These are phyloP conservation scores for Chelon labrosus DNA, from an alignment of 2,797 vertebrate genomes.

Conservation along the genomic window DNA sequence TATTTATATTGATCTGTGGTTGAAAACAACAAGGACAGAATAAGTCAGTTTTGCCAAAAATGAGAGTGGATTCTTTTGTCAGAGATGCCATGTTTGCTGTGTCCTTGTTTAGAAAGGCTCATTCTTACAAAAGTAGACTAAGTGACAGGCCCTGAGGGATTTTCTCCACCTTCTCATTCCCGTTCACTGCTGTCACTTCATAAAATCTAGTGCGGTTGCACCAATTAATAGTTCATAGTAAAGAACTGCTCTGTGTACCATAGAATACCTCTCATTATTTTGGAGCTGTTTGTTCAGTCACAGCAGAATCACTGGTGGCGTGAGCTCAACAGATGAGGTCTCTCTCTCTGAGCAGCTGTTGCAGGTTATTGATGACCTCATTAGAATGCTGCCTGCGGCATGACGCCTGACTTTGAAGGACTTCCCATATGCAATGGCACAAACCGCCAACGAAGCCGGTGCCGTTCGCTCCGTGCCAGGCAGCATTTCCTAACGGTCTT, in stretches of 20 bases:
- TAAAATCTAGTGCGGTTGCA: conserved; percentile 41
- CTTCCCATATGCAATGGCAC: conserved; percentile 77
- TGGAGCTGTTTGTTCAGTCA: conserved; percentile 70
- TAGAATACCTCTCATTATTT: conserved; percentile 73
- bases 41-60: conserved; percentile 27
- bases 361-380: conserved; percentile 94
- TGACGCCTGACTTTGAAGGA: conserved; percentile 81
- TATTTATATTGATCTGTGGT: not conserved
- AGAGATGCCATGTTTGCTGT: conserved; percentile 35
- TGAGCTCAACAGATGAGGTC: conserved; percentile 87
- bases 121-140: conserved; percentile 33
- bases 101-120: conserved; percentile 36
- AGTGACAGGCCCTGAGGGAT: conserved; percentile 49
- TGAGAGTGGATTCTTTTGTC: conserved; percentile 25
- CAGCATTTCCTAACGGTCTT: conserved; percentile 70
- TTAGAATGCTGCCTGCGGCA: conserved; percentile 90
- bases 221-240: conserved; percentile 65
- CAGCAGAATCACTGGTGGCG: conserved; percentile 79
- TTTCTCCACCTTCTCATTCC: conserved; percentile 50
- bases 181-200: conserved; percentile 48
- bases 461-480: conserved; percentile 64
- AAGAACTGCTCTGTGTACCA: conserved; percentile 48
- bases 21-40: conserved; percentile 6
- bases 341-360: conserved; percentile 92
- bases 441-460: conserved; percentile 72